phyloP scores from a whole-genome alignment of 2,888 invertebrate genomes.

The Dione vanillae region DNA sequence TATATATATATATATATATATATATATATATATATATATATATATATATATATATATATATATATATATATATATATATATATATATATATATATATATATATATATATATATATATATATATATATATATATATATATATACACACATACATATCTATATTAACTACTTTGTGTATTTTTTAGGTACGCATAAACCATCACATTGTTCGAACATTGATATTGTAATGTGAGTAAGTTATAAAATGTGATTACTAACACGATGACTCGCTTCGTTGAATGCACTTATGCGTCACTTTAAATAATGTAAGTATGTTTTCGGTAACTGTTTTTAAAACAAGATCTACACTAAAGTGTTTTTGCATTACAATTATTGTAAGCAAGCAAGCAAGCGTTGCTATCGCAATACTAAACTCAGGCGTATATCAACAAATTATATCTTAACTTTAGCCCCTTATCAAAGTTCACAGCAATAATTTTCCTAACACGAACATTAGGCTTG shows the following conservation, averaged over 20 bases:
- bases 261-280: neutral
- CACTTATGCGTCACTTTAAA: neutral
- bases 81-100: no score
- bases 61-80: no score
- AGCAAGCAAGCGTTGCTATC: neutral
- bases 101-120: no score
- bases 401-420: neutral
- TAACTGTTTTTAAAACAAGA: neutral
- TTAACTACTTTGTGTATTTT: neutral
- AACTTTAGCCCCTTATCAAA: constrained; percentile 3
- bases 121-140: no score
- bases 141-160: neutral
- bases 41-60: no score
- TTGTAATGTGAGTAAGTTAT: constrained; percentile 14
- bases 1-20: no score
- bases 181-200: constrained; percentile 12
- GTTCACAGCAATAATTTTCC: constrained; percentile 14
- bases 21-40: no score
- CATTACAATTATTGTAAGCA: neutral
- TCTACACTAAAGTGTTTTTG: neutral
- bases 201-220: neutral
- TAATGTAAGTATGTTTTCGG: neutral
- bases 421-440: constrained; percentile 6
- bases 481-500: constrained; percentile 15
- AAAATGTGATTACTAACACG: neutral